Evolutionary conservation across 2,113 vertebrate genomes (phyloP), one percentile per base, ranked within the genome.

Genomic region (Silurus glanis): DNA sequence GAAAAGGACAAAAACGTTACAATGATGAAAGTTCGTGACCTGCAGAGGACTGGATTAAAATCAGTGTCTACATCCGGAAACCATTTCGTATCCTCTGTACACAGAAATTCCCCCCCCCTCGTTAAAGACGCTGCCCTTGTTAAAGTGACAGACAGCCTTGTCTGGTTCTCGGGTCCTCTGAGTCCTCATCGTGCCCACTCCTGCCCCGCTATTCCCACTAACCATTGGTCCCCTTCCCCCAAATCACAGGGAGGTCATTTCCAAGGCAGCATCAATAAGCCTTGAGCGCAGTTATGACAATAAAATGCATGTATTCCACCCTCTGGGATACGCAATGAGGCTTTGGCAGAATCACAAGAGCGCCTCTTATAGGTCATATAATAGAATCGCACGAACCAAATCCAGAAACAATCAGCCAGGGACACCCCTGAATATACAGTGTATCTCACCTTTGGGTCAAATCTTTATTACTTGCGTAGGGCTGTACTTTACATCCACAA

Each of bases 281-380:
- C 87, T 87, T 83, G 47, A 53, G 67, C 51, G 17, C 88, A 56
- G 86, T 53, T 80, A 84, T 91, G 91, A 91, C 85, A 88, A 90
- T 91, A 86, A 89, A 83, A 88, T 91, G 91, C 89, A 92, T 88
- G 90, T 85, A 84, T 88, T 92, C 84, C 92, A 88, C 56, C 82
- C 90, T 84, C 62, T 67, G 59, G 71, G 59, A 74, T 67, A 28
- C 8, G 80, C 47, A 7, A 13, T 66, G 25, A 67, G 51, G 53
- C 19, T 45, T 83, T 51, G 25, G 10, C 9, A 10, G 17, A 67
- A 72, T 6, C 47, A 58, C 21, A n/a, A 79, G 80, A 89, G 86
- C 83, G 28, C 89, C 87, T 83, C 86, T 71, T 83, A 62, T 71
- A 62, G 87, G 62, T 12, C 25, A 49, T 25, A 49, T 9, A n/a